Evolutionary conservation across 2,888 invertebrate species (phyloP).

Genomic region (Tenthredo distinguenda): DNA sequence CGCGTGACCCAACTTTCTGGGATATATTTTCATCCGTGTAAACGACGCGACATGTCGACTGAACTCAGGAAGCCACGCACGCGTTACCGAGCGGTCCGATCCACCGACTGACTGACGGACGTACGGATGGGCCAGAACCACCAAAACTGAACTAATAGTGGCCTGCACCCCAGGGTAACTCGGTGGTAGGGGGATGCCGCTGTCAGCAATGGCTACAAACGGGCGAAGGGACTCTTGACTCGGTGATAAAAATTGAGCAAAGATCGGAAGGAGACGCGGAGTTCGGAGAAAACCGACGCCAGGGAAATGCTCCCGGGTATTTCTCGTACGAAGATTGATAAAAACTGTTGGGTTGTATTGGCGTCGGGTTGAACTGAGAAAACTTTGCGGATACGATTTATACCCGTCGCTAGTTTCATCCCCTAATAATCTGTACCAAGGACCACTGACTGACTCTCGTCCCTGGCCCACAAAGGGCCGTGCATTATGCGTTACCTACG

Average conservation of each 20-base stretch:
- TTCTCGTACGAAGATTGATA: no score
- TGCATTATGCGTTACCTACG: slow-evolving; percentile 71
- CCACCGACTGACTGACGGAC: slow-evolving; percentile 66
- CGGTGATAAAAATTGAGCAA: neutral
- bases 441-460: slow-evolving; percentile 62
- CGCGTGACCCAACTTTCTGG: neutral
- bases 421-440: slow-evolving; percentile 51
- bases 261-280: neutral
- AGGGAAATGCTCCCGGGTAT: neutral
- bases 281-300: no score
- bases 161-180: slow-evolving; percentile 62
- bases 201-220: slow-evolving; percentile 42
- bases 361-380: neutral
- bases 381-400: neutral
- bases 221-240: neutral
- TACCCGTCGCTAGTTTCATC: slow-evolving; percentile 44
- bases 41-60: neutral
- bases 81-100: slow-evolving; percentile 43
- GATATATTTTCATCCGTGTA: neutral
- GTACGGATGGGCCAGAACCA: slow-evolving; percentile 60
- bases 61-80: slow-evolving; percentile 30
- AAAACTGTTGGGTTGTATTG: no score
- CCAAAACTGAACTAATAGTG: slow-evolving; percentile 74
- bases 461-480: slow-evolving; percentile 61
- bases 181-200: slow-evolving; percentile 49